Evolutionary conservation across 1,140 invertebrate species (phyloP).

Genomic region (Anoplophora glabripennis): DNA sequence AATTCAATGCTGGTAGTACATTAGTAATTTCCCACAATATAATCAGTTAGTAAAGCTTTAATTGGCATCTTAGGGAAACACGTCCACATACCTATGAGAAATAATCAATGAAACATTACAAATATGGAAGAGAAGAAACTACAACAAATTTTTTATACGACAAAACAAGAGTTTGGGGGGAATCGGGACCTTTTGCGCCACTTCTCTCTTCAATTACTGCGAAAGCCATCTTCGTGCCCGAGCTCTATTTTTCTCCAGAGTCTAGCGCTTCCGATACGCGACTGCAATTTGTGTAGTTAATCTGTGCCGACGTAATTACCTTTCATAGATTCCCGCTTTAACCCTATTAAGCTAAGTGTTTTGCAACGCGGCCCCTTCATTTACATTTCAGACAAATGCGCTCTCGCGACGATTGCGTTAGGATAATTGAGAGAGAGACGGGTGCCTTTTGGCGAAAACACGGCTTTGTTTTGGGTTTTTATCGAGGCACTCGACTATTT

Average conservation of each 20-base stretch:
- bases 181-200: background rate
- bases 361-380: background rate
- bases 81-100: no score
- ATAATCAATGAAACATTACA: no score
- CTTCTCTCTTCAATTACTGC: background rate
- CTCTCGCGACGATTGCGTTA: background rate
- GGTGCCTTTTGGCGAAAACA: background rate
- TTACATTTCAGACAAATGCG: slow-evolving; percentile 1
- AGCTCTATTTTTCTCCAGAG: background rate
- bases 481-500: no score
- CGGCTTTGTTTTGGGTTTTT: no score
- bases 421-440: background rate
- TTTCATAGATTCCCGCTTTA: slow-evolving; percentile 6
- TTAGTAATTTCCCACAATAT: no score
- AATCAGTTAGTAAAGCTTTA: no score
- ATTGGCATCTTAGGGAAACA: no score
- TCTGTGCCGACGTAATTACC: background rate
- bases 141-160: no score
- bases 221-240: background rate
- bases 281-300: slow-evolving; percentile 6
- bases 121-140: no score
- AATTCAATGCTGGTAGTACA: no score
- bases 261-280: background rate
- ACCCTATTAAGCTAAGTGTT: slow-evolving; percentile 2
- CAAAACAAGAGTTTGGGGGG: no score